Base-by-base conservation (phyloP, 2,797 vertebrate genomes). In the Naso thynnoides region DNA sequence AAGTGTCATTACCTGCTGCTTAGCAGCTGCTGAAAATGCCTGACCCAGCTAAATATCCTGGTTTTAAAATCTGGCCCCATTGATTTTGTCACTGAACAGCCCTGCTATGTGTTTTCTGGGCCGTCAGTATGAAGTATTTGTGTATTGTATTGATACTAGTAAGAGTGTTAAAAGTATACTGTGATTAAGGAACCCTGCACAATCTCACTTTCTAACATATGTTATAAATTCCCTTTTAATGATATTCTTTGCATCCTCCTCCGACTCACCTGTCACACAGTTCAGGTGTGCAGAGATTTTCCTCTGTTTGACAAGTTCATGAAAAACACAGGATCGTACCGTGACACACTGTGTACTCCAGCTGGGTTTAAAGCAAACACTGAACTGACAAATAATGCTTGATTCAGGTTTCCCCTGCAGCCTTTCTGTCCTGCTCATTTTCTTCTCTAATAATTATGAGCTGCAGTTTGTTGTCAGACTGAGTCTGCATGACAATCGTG, bases 301-400 rank as follows among this genome's bases (percentile, higher is more conserved):
- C n/a, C n/a, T n/a, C n/a, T n/a, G n/a, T n/a, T n/a, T n/a, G n/a
- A n/a, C n/a, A n/a, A n/a, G n/a, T n/a, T n/a, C n/a, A 11, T 41
- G 16, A 19, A 41, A 42, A 58, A 26, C 9, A 23, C 9, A 39
- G 23, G 19, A 48, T 15, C 15, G 44, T 8, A 24, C n/a, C 31
- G 2, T 67, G 38, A 44, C 62, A 13, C 21, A 23, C n/a, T 50
- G 3, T 75, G 52, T 52, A 23, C 5, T 59, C 23, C 24, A 39
- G 21, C 19, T 56, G 11, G 52, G 29, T 78, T 53, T 27, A 52
- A 61, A 63, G 54, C 38, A 59, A 78, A 62, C 23, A 38, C 26
- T 18, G 13, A 68, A 59, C 24, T 49, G 62, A 38, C 38, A 56
- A 49, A 44, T 52, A 6, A 33, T 62, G 4, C 29, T 24, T 76